Conservation (phyloP, 2,113 vertebrate species). For the Lasiurus cinereus region DNA sequence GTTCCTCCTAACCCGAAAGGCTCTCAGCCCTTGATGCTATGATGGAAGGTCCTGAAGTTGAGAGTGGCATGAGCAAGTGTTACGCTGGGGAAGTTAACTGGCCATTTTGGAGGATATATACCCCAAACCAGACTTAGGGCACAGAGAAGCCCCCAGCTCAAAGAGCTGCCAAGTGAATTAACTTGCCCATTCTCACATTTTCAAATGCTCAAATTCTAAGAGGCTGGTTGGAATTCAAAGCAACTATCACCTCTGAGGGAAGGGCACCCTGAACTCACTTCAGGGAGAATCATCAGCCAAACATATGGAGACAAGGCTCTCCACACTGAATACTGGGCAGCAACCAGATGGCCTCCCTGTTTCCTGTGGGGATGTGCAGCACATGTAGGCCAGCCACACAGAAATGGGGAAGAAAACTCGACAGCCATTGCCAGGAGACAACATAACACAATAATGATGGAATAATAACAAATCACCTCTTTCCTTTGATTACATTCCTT, state of each 20-base stretch:
- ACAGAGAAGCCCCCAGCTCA: not conserved
- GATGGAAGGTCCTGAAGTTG: not conserved
- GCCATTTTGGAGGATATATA: not conserved
- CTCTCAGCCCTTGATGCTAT: not conserved
- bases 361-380: not conserved
- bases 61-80: not conserved
- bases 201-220: not conserved
- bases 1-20: not conserved
- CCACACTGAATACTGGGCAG: not conserved
- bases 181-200: not conserved
- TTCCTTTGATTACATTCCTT: slow-evolving; percentile 9
- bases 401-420: not conserved
- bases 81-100: not conserved
- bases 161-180: not conserved
- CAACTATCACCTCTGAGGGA: not conserved
- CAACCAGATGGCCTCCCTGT: not conserved
- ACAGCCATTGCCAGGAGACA: not conserved
- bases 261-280: not conserved
- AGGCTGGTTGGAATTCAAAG: not conserved
- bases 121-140: not conserved
- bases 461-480: not conserved
- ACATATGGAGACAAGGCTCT: not conserved
- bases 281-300: not conserved
- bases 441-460: not conserved
- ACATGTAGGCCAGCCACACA: not conserved